Evolutionary conservation across 2,888 invertebrate species (phyloP).

Genomic region (Catocala fraxini): DNA sequence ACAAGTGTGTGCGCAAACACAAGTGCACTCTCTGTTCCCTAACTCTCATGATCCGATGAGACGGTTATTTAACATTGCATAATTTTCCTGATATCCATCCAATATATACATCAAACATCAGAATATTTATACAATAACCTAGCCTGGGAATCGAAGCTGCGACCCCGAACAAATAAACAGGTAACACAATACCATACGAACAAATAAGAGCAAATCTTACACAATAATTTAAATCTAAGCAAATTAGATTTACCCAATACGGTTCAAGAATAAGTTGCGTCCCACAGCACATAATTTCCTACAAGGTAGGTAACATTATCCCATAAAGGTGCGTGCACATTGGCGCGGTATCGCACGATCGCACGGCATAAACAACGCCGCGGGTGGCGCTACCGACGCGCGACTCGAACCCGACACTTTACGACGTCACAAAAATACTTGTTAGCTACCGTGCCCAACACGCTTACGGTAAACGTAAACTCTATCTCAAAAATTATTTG

Average conservation of each 20-base stretch:
- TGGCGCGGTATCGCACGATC: conserved; percentile 71
- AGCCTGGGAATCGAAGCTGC: no score
- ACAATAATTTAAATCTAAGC: conserved; percentile 23
- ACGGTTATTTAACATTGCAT: no score
- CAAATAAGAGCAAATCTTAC: conserved; percentile 2
- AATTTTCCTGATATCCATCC: no score
- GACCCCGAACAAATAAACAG: no score
- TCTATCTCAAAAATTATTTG: conserved; percentile 17
- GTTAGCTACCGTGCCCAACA: conserved; percentile 55
- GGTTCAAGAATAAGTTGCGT: conserved; percentile 42
- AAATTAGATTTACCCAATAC: conserved; percentile 53
- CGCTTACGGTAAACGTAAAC: conserved; percentile 45
- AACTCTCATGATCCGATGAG: no score
- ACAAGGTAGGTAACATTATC: conserved; percentile 66
- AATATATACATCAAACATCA: no score
- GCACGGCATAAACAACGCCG: conserved; percentile 78
- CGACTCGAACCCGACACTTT: conserved; percentile 58
- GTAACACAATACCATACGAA: not conserved
- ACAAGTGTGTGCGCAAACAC: no score
- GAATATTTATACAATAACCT: no score
- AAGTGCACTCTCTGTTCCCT: no score
- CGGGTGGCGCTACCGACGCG: conserved; percentile 81
- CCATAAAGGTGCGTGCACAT: conserved; percentile 73
- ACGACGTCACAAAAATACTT: conserved; percentile 70
- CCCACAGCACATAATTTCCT: conserved; percentile 57